A percentile compares a stretch with the other conserved stretches of the same genome.
phyloP scores from a whole-genome alignment of 1,140 invertebrate genomes.

The Arctopsyche grandis region DNA sequence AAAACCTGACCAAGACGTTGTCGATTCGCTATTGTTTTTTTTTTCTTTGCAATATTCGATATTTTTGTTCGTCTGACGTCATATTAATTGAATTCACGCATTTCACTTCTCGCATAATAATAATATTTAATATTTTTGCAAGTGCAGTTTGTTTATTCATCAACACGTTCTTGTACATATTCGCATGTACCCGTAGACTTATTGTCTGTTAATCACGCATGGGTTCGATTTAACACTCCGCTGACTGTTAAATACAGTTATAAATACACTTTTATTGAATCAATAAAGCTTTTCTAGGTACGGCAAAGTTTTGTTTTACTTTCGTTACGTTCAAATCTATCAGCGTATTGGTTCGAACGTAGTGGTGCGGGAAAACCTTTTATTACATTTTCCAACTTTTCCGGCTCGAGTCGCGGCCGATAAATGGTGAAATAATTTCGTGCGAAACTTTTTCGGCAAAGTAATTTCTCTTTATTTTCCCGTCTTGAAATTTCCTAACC shows the following conservation, averaged over 20 bases:
- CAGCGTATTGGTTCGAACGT: background rate
- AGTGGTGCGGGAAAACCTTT: background rate
- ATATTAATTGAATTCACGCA: too few relatives aligned
- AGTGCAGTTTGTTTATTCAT: too few relatives aligned
- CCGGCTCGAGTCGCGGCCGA: background rate
- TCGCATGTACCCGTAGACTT: too few relatives aligned
- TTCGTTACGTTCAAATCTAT: background rate
- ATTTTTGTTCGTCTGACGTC: too few relatives aligned
- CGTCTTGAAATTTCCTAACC: background rate
- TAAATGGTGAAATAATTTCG: conserved; percentile 6
- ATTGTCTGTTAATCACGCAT: too few relatives aligned
- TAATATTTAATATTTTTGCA: too few relatives aligned
- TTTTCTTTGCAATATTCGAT: too few relatives aligned
- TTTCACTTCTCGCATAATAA: too few relatives aligned
- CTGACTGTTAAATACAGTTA: background rate
- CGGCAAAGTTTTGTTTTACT: conserved; percentile 10
- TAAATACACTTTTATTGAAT: background rate
- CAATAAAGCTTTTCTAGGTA: background rate
- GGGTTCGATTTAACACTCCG: too few relatives aligned
- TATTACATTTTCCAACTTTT: conserved; percentile 2
- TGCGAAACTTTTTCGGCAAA: background rate
- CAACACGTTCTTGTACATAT: too few relatives aligned
- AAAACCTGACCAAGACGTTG: too few relatives aligned
- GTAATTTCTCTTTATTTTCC: background rate
- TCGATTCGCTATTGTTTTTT: too few relatives aligned